Percentiles rank a stretch among this genome's conserved stretches.
Conservation (phyloP, 2,113 vertebrate genomes). For the Forbesichthys papilliferus region DNA sequence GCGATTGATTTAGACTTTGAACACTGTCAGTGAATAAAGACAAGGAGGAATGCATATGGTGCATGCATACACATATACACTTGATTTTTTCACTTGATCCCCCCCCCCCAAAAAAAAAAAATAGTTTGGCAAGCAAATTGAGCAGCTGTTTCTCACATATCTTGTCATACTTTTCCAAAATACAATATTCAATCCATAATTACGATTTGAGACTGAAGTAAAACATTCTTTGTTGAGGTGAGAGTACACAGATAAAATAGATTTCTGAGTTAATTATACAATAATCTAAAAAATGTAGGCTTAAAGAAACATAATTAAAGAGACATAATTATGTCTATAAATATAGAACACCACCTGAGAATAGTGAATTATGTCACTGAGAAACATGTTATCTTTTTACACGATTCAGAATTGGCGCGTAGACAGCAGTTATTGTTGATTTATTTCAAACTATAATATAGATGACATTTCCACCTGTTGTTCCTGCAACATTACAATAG, state of each 20-base stretch:
- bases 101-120: background rate
- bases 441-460: slow-evolving; percentile 30
- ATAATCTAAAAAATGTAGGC: no score
- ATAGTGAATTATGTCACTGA: no score
- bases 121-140: background rate
- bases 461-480: slow-evolving; percentile 33
- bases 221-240: no score
- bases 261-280: no score
- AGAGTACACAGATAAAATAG: no score
- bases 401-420: slow-evolving; percentile 1
- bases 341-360: no score
- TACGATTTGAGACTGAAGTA: no score
- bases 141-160: background rate
- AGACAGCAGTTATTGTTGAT: slow-evolving; percentile 15
- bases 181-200: no score
- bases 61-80: slow-evolving; percentile 8
- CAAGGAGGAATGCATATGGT: slow-evolving; percentile 13
- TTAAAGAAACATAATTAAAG: no score
- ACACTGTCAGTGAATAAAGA: slow-evolving; percentile 5
- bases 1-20: slow-evolving; percentile 20
- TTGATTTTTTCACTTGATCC: no score
- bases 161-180: background rate
- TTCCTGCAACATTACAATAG: slow-evolving; percentile 44
- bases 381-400: no score
- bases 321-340: no score